These are phyloP conservation scores for Trachelus stipa DNA, from an alignment of 2,888 invertebrate genomes.

Conservation along the genomic window DNA sequence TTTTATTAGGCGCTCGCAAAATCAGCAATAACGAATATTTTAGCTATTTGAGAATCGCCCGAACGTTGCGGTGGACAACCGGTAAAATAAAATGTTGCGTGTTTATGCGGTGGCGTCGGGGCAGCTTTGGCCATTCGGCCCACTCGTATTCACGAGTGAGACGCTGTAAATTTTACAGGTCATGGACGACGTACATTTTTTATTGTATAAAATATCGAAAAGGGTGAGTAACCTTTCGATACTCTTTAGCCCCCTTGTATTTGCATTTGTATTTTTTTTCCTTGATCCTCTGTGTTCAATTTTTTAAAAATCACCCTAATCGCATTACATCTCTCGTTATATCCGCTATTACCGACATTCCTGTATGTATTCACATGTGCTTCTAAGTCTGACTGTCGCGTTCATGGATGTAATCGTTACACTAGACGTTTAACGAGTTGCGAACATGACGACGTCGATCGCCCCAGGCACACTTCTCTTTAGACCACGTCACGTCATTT, in stretches of 20 bases:
- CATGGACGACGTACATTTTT: conserved; percentile 18
- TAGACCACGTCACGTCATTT: neutral
- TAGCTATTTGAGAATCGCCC: conserved; percentile 37
- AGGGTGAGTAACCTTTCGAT: neutral
- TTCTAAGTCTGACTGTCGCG: neutral
- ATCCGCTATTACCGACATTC: neutral
- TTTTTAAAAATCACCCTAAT: neutral
- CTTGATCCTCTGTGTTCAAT: neutral
- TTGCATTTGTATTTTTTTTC: neutral
- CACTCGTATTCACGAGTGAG: conserved; percentile 49
- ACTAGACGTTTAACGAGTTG: neutral
- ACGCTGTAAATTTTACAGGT: conserved; percentile 53
- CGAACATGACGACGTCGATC: neutral
- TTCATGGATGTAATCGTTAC: neutral
- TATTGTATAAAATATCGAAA: conserved; percentile 10
- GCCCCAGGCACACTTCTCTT: neutral
- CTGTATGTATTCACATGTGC: neutral
- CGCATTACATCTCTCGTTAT: neutral
- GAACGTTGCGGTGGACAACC: conserved; percentile 21
- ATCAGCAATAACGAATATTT: conserved; percentile 56
- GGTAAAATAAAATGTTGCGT: conserved; percentile 53
- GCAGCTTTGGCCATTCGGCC: conserved; percentile 2
- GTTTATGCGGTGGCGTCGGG: conserved; percentile 41
- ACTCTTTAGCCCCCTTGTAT: neutral
- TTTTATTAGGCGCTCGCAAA: conserved; percentile 53